Evolutionary conservation across 2,888 invertebrate genomes (phyloP).

Genomic region (Noctua janthina): DNA sequence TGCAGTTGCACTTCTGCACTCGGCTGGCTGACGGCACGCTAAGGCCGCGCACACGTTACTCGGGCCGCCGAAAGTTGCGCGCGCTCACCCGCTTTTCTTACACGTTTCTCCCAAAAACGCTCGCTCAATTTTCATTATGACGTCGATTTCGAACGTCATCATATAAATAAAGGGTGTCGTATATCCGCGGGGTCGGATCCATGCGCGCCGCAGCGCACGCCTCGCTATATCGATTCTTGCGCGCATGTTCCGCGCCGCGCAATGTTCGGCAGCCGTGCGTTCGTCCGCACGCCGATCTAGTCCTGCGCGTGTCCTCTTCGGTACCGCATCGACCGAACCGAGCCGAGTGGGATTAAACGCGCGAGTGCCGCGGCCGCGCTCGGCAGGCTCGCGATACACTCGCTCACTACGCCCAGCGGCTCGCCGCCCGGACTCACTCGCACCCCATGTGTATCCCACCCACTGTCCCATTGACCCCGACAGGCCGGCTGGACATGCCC

Average conservation of each 20-base stretch:
- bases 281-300: constrained; percentile 77
- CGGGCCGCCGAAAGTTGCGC: constrained; percentile 10
- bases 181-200: constrained; percentile 71
- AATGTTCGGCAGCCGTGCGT: constrained; percentile 66
- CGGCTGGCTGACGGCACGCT: constrained; percentile 17
- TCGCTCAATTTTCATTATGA: constrained; percentile 76
- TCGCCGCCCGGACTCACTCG: constrained; percentile 66
- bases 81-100: constrained; percentile 11
- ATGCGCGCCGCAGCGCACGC: constrained; percentile 73
- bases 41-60: constrained; percentile 30
- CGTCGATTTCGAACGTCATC: constrained; percentile 81
- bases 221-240: constrained; percentile 72
- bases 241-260: constrained; percentile 71
- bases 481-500: constrained; percentile 74
- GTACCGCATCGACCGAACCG: constrained; percentile 81
- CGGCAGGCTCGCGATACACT: constrained; percentile 80
- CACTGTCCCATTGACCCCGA: constrained; percentile 74
- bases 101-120: constrained; percentile 53
- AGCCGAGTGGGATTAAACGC: constrained; percentile 79
- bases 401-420: constrained; percentile 69
- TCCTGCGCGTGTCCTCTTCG: constrained; percentile 82
- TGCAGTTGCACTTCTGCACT: constrained; percentile 45
- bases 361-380: constrained; percentile 87
- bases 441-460: constrained; percentile 76
- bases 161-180: constrained; percentile 79